Percentiles rank a stretch among this genome's conserved stretches.
phyloP scores from a whole-genome alignment of 37 sponge, comb jelly and placozoan species.

The Ephydatia muelleri region DNA sequence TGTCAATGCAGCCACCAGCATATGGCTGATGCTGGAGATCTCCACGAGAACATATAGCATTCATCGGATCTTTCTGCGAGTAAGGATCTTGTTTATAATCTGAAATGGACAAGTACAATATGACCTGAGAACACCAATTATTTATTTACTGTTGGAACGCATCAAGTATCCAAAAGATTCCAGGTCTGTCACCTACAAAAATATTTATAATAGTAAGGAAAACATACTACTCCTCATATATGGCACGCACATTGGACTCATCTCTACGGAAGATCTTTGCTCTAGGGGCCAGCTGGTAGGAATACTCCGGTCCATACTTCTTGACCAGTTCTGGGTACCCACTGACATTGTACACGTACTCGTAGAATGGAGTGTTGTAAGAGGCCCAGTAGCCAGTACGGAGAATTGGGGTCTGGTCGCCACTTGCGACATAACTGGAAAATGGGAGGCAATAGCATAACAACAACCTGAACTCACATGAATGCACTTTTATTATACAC shows the following conservation, averaged over 20 bases:
- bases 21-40: slow-evolving; percentile 37
- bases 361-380: slow-evolving; percentile 77
- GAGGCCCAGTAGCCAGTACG: slow-evolving; percentile 75
- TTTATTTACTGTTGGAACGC: slow-evolving; percentile 52
- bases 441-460: not conserved
- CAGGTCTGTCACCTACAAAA: slow-evolving; percentile 33
- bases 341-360: slow-evolving; percentile 45
- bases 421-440: slow-evolving; percentile 44
- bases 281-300: slow-evolving; percentile 58
- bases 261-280: slow-evolving; percentile 76
- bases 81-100: slow-evolving; percentile 69
- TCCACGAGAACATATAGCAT: slow-evolving; percentile 69
- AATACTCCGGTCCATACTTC: slow-evolving; percentile 28
- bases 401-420: slow-evolving; percentile 57
- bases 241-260: no score
- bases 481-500: no score
- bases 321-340: slow-evolving; percentile 48
- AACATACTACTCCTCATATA: no score
- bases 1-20: slow-evolving; percentile 57
- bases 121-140: no score
- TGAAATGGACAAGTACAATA: not conserved
- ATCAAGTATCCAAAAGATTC: slow-evolving; percentile 44
- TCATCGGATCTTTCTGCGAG: slow-evolving; percentile 42
- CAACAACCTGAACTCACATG: no score
- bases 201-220: no score